Evolutionary conservation across 1,140 invertebrate species (phyloP), one percentile per base, ranked within the genome.

Genomic region (Meloidogyne exigua): DNA sequence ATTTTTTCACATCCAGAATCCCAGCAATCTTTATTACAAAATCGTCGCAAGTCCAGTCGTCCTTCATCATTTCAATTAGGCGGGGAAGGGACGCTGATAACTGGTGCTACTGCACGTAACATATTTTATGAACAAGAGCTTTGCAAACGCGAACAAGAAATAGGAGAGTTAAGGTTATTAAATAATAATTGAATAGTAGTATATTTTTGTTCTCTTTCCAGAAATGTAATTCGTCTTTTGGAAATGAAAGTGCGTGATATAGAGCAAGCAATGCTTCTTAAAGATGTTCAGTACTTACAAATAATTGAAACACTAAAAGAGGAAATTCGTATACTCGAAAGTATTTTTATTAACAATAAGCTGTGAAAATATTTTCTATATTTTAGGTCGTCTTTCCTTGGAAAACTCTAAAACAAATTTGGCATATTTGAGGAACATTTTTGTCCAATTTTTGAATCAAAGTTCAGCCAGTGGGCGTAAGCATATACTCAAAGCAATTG

Each of bases 371-470:
- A 11, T 63, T 21, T 4, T 65, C 12, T 5, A 13, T 77, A 74
- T 81, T 62, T 7, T 64, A 84, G 83, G 83, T n/a, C 79, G 79
- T 71, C 65, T 85, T 12, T 74, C 57, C 11, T 64, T 85, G 21
- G 75, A 75, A 32, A 73, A 42, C 36, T 63, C 80, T 21, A 73
- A 87, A n/a, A 75, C 79, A 23, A 85, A 85, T 72, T 77, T 85
- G 39, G 85, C 86, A 68, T 85, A 85, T 81, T 75, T 85, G 15
- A 79, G 84, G 15, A 85, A 85, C 49, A 85, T 87, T 39, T 85
- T 85, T 72, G 78, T 85, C 11, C 85, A 87, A 70, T 85, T 85
- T 66, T 28, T 85, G 21, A 81, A 80, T 69, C 79, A 76, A 13
- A 72, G 26, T 26, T 77, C 36, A 23, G 65, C 74, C 15, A 79